Evolutionary conservation across 2,113 vertebrate species (phyloP).

Genomic region (Psilopsiagon aurifrons): DNA sequence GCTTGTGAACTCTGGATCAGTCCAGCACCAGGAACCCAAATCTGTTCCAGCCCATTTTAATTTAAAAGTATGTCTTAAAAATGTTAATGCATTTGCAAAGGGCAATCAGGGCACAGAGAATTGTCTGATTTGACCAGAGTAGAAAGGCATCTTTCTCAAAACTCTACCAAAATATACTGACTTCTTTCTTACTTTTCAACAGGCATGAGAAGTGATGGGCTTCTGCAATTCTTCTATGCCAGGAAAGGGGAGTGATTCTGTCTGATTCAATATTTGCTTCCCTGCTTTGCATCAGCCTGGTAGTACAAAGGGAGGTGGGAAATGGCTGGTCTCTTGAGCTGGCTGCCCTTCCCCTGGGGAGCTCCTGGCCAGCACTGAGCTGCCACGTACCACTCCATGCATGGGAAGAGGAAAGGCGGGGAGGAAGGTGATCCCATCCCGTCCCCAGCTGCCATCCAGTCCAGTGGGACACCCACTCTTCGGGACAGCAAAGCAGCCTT

Average conservation of each 20-base stretch:
- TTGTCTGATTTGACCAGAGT: neutral
- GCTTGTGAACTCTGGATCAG: neutral
- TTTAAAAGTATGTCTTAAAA: neutral
- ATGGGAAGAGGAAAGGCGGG: neutral
- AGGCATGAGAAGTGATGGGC: neutral
- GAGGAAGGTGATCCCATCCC: neutral
- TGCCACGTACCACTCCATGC: neutral
- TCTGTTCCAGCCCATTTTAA: neutral
- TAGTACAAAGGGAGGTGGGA: neutral
- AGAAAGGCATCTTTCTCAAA: neutral
- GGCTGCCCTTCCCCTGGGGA: neutral
- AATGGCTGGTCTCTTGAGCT: neutral
- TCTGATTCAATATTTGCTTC: neutral
- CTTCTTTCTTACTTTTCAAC: neutral
- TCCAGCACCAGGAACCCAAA: neutral
- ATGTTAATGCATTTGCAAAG: neutral
- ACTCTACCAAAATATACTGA: neutral
- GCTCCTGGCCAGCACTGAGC: accelerated
- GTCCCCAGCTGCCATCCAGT: neutral
- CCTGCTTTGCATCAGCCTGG: neutral
- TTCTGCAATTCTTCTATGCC: neutral
- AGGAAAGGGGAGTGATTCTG: neutral
- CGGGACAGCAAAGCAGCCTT: neutral
- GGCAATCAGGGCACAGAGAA: neutral
- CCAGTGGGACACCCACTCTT: neutral